These are phyloP conservation scores for Microctonus brassicae DNA, from an alignment of 2,888 invertebrate genomes.

Conservation along the genomic window DNA sequence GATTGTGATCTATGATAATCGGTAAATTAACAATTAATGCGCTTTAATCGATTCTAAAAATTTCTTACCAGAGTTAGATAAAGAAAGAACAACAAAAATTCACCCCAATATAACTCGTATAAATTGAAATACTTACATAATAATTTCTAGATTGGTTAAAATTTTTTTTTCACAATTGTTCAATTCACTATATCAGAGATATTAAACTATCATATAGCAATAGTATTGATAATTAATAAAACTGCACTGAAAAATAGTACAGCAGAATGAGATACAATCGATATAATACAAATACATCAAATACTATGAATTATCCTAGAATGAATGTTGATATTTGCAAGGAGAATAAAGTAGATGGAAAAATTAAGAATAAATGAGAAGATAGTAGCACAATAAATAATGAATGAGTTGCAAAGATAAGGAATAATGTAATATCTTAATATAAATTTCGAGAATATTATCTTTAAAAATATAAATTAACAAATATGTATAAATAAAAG, in stretches of 20 bases:
- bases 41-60: conserved; percentile 58
- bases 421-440: conserved; percentile 3
- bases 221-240: not conserved
- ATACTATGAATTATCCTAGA: too few relatives aligned
- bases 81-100: conserved; percentile 15
- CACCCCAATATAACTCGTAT: conserved; percentile 30
- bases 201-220: conserved; percentile 46
- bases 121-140: conserved; percentile 39
- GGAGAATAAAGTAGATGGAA: conserved; percentile 32
- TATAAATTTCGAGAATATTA: too few relatives aligned
- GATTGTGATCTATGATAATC: conserved; percentile 18
- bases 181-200: not conserved
- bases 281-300: too few relatives aligned
- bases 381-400: conserved; percentile 40
- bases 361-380: conserved; percentile 8
- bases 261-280: too few relatives aligned
- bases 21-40: conserved; percentile 65
- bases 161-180: conserved; percentile 45
- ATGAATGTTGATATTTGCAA: not conserved
- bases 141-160: conserved; percentile 36
- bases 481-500: conserved; percentile 28
- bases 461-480: conserved; percentile 26
- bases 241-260: too few relatives aligned
- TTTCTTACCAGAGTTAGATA: conserved; percentile 62
- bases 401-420: conserved; percentile 24